These are phyloP conservation scores for Torymus tubicola DNA, from an alignment of 2,888 invertebrate species.

Conservation along the genomic window DNA sequence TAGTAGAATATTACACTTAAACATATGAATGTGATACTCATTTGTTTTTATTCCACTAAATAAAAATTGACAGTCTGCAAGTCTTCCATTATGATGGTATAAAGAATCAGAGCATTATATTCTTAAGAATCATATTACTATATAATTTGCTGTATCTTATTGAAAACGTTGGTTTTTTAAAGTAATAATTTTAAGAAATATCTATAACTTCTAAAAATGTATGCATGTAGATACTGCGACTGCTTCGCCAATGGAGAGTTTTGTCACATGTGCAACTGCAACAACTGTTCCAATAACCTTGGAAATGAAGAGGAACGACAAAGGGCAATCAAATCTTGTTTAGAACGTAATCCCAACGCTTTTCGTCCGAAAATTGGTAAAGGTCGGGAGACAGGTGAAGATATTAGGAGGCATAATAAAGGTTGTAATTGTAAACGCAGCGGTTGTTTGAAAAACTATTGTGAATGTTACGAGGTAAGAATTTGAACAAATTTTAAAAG, in stretches of 20 bases:
- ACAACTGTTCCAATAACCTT: slow-evolving; percentile 97
- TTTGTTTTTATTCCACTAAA: slow-evolving; percentile 51
- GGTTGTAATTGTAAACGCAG: slow-evolving; percentile 99
- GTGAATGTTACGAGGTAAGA: slow-evolving; percentile 97
- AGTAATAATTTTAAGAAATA: slow-evolving; percentile 18
- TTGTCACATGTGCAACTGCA: slow-evolving; percentile 98
- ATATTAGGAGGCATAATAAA: slow-evolving; percentile 93
- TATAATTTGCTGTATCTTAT: slow-evolving; percentile 21
- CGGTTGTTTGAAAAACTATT: slow-evolving; percentile 99
- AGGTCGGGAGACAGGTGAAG: slow-evolving; percentile 84
- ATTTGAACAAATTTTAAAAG: slow-evolving; percentile 12
- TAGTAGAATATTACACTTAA: slow-evolving; percentile 23
- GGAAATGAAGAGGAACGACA: slow-evolving; percentile 96
- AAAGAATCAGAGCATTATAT: slow-evolving; percentile 50
- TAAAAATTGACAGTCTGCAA: slow-evolving; percentile 57
- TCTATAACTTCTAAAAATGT: slow-evolving; percentile 48
- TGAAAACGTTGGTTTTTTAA: slow-evolving; percentile 17
- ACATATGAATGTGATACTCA: slow-evolving; percentile 18
- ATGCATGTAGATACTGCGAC: slow-evolving; percentile 88
- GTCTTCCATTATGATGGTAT: slow-evolving; percentile 42
- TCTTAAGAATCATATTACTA: not conserved
- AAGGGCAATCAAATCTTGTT: slow-evolving; percentile 93
- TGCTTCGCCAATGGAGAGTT: slow-evolving; percentile 99
- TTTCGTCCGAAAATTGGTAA: slow-evolving; percentile 99
- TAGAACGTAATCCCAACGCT: slow-evolving; percentile 98